Percentiles rank a stretch among this genome's conserved stretches.
Conservation (phyloP, 2,113 vertebrate genomes). For the Notothenia coriiceps region DNA sequence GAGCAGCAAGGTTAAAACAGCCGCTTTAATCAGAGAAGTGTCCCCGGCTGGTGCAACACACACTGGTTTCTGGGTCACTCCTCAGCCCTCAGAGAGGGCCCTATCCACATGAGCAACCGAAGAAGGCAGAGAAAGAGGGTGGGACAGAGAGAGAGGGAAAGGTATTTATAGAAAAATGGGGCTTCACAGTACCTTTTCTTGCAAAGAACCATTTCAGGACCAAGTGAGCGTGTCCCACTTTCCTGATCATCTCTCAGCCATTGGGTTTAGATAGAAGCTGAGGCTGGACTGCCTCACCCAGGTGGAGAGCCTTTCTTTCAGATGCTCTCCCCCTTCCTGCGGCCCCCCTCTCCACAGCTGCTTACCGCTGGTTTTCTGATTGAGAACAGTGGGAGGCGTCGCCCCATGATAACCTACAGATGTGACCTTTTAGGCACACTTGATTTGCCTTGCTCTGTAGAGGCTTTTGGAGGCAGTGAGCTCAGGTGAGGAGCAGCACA, state of each 20-base stretch:
- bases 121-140: constrained; percentile 68
- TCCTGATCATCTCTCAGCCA: constrained; percentile 72
- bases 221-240: constrained; percentile 86
- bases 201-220: constrained; percentile 84
- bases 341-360: constrained; percentile 27
- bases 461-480: constrained; percentile 40
- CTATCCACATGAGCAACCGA: constrained; percentile 75
- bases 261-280: constrained; percentile 74
- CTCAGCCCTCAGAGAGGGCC: constrained; percentile 81
- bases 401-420: constrained; percentile 44
- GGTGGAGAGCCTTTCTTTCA: constrained; percentile 67
- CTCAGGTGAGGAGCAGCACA: constrained; percentile 60
- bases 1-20: constrained; percentile 57
- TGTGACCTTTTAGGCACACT: constrained; percentile 63
- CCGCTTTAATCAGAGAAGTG: constrained; percentile 75
- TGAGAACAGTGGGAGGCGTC: constrained; percentile 27
- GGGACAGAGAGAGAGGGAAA: constrained; percentile 63
- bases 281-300: constrained; percentile 69
- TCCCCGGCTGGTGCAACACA: constrained; percentile 76
- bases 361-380: constrained; percentile 48
- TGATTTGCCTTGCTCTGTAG: constrained; percentile 24
- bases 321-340: constrained; percentile 49
- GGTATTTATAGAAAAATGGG: constrained; percentile 90
- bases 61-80: constrained; percentile 86
- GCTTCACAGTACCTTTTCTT: constrained; percentile 86